Evolutionary conservation across 1,140 invertebrate genomes (phyloP), one percentile per base, ranked within the genome.

Genomic region (silkworm (Bombyx mori)): DNA sequence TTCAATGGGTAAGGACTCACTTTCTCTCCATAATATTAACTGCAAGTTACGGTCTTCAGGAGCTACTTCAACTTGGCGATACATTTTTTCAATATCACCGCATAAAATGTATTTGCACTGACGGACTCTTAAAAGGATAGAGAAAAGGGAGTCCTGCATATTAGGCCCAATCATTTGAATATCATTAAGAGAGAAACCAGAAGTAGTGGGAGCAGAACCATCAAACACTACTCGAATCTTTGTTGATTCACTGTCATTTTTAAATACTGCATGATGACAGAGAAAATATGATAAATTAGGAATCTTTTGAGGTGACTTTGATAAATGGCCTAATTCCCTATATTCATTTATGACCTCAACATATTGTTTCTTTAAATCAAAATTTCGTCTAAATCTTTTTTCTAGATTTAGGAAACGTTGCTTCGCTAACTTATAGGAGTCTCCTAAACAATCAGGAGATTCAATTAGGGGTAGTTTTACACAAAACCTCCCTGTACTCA

Each of bases 1-100:
- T 50, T 70, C 60, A 44, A 88, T 63, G 6, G 63, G 60, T 35
- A 77, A 47, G 8, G 54, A 50, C 56, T 63, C 54, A 26, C 62
- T 58, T 7, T 59, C 51, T 44, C 79, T 62, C 79, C 83, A 88
- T 10, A 87, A 22, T 12, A 88, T 83, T 54, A 68, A 43, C 65
- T 87, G 63, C 42, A 69, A 47, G 45, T 60, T 58, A 10, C 55
- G 47, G 44, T 65, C 56, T 5, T 57, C 49, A 18, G 26, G 44
- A 57, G 22, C 42, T 35, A 52, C 51, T 43, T 22, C 12, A 1
- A 52, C 22, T 26, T 52, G 6, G 10, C 51, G 18, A 35, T 52
- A 52, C 51, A 52, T 52, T 52, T 52, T 35, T 42, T 52, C 64
- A 7, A 86, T 71, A 57, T 88, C 85, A 0, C 69, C 73, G 4